These are phyloP conservation scores for Drosophila elegans DNA, from an alignment of 1,140 invertebrate species.

Conservation along the genomic window DNA sequence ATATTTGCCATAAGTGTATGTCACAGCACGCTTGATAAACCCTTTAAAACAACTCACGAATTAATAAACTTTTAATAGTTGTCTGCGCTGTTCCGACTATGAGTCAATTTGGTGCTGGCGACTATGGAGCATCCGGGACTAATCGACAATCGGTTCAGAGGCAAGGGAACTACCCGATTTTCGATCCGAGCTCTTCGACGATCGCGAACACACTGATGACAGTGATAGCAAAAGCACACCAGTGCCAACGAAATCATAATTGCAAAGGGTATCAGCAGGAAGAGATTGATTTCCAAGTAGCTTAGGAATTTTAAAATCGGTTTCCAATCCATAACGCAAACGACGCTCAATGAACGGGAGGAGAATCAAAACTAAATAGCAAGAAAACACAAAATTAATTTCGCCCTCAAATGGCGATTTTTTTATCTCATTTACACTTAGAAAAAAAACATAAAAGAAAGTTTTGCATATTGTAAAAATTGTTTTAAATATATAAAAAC, in stretches of 20 bases:
- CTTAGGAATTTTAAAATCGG: not conserved
- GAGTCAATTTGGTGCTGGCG: constrained; percentile 10
- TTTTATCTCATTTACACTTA: constrained; percentile 12
- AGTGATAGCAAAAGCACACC: constrained; percentile 18
- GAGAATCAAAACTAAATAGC: constrained; percentile 24
- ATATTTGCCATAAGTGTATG: no score
- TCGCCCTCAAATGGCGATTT: not conserved
- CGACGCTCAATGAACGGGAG: not conserved
- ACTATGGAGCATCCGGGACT: constrained; percentile 8
- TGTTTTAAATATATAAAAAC: not conserved
- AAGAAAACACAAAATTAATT: not conserved
- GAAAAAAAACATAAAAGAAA: not conserved
- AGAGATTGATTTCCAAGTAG: not conserved
- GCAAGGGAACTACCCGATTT: not conserved
- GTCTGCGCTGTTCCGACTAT: constrained; percentile 7
- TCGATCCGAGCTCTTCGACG: constrained; percentile 17
- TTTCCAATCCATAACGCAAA: constrained; percentile 19
- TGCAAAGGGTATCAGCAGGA: constrained; percentile 11
- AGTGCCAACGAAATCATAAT: constrained; percentile 5
- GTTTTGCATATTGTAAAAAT: not conserved
- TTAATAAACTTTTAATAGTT: not conserved
- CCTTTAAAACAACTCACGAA: not conserved
- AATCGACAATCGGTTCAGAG: constrained; percentile 16
- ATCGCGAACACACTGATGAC: constrained; percentile 20
- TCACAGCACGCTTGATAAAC: not conserved